These are phyloP conservation scores for Hypena proboscidalis DNA, from an alignment of 2,888 invertebrate genomes.

Conservation along the genomic window DNA sequence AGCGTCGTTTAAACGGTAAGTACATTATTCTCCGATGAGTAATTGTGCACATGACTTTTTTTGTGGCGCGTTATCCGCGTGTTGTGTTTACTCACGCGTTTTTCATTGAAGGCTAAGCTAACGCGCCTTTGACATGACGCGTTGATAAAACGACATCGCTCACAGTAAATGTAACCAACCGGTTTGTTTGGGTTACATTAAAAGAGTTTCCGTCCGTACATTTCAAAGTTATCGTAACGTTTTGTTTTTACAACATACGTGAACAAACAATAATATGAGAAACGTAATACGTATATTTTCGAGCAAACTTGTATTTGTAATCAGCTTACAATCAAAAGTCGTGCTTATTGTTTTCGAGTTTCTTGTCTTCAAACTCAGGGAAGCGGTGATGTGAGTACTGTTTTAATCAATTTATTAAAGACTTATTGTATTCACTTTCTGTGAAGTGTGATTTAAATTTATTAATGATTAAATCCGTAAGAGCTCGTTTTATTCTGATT, in stretches of 20 bases:
- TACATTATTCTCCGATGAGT: slow-evolving; percentile 21
- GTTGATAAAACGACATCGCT: slow-evolving; percentile 33
- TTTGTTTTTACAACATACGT: too few relatives aligned
- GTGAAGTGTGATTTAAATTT: too few relatives aligned
- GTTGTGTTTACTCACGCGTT: slow-evolving; percentile 34
- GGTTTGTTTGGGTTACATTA: slow-evolving; percentile 11
- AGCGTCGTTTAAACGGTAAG: slow-evolving; percentile 2
- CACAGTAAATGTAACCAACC: slow-evolving; percentile 18
- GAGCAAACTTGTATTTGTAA: slow-evolving; percentile 20
- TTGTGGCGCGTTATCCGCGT: slow-evolving; percentile 34
- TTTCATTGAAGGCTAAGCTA: slow-evolving; percentile 34
- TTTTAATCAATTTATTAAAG: slow-evolving; percentile 16
- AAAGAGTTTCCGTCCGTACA: slow-evolving; percentile 11
- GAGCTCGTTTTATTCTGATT: too few relatives aligned
- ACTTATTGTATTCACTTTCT: slow-evolving; percentile 5
- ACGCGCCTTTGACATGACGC: slow-evolving; percentile 31
- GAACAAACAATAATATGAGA: background rate
- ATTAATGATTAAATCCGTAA: too few relatives aligned
- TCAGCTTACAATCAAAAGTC: slow-evolving; percentile 30
- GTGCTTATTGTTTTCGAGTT: slow-evolving; percentile 34
- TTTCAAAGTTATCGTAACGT: background rate
- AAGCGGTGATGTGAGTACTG: slow-evolving; percentile 19
- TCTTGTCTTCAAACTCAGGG: slow-evolving; percentile 21
- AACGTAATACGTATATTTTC: slow-evolving; percentile 7
- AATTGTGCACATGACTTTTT: slow-evolving; percentile 30